A percentile compares a stretch with the other conserved stretches of the same genome.
These are phyloP conservation scores for Ascaphus truei DNA, from an alignment of 2,113 vertebrate species.

Conservation along the genomic window DNA sequence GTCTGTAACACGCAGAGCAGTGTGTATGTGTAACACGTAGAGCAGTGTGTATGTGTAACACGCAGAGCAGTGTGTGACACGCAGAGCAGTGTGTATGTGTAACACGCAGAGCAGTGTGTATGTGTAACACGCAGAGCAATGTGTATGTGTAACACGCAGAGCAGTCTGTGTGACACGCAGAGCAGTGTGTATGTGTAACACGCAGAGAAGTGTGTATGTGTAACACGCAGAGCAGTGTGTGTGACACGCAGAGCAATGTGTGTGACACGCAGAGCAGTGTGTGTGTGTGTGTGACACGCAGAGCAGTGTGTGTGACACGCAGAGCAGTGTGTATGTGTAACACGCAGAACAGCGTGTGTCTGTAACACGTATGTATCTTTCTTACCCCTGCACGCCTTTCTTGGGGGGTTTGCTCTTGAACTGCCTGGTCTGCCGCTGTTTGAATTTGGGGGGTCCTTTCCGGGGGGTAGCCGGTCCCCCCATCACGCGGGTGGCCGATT, in stretches of 20 bases:
- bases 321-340: neutral
- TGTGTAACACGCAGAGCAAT: too few relatives aligned
- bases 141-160: too few relatives aligned
- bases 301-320: neutral
- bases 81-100: too few relatives aligned
- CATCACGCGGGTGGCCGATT: slow-evolving; percentile 79
- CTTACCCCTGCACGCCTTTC: slow-evolving; percentile 91
- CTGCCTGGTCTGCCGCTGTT: slow-evolving; percentile 90
- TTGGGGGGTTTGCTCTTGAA: slow-evolving; percentile 97
- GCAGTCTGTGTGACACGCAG: too few relatives aligned
- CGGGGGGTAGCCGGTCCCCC: slow-evolving; percentile 89
- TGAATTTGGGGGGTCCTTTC: slow-evolving; percentile 92
- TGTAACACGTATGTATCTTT: neutral
- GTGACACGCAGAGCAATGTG: neutral
- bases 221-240: neutral
- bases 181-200: too few relatives aligned
- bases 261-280: neutral
- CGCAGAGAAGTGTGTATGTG: neutral
- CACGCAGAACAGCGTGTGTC: neutral
- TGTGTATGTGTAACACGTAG: too few relatives aligned
- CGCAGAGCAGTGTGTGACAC: too few relatives aligned
- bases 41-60: too few relatives aligned
- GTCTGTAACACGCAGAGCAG: too few relatives aligned
- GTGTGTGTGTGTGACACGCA: neutral
- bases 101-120: too few relatives aligned